Base-by-base conservation (phyloP, 2,113 vertebrate species). In the Microcebus tavaratra region DNA sequence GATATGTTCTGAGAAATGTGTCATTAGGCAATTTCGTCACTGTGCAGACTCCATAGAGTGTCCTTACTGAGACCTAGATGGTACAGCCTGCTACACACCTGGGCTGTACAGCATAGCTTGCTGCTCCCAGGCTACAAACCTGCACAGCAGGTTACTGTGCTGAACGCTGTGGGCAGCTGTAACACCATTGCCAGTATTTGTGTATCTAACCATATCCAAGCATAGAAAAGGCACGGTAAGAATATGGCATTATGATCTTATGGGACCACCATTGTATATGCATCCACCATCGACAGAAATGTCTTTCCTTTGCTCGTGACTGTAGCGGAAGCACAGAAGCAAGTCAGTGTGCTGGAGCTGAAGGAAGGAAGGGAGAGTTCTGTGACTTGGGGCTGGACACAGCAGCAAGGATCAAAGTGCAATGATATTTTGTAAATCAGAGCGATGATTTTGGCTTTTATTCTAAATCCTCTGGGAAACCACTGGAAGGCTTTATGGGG, bases 311-410 rank as follows among this genome's bases (percentile, higher is more conserved):
- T 27, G 42, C 42, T 9, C 7, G 8, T 48, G 42, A 31, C 42
- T 76, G 14, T 48, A 31, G 14, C 39, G 31, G 57, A 76, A 48
- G 57, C 63, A 23, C 34, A 53, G 67, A 59, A 36, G 59, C 48
- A 42, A 81, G 15, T 36, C 14, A 0, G 7, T 20, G 73, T 18
- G 21, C 70, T 39, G 53, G 13, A 27, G 90, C 6, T 63, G n/a
- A 25, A 2, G 0, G 50, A 29, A 25, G 23, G n/a, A 2, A 18
- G 27, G n/a, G 45, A 12, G 3, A 18, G 39, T 8, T 2, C 7
- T 9, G 0, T 15, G 63, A 25, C 61, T 27, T 61, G 45, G 45
- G 65, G 72, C 12, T 59, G 23, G 25, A 72, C n/a, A 5, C 5
- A 18, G 45, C 10, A 39, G 34, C 12, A 36, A 59, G 27, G 23